Base-by-base conservation (phyloP, 2,888 invertebrate genomes). In the Elmis aenea region DNA sequence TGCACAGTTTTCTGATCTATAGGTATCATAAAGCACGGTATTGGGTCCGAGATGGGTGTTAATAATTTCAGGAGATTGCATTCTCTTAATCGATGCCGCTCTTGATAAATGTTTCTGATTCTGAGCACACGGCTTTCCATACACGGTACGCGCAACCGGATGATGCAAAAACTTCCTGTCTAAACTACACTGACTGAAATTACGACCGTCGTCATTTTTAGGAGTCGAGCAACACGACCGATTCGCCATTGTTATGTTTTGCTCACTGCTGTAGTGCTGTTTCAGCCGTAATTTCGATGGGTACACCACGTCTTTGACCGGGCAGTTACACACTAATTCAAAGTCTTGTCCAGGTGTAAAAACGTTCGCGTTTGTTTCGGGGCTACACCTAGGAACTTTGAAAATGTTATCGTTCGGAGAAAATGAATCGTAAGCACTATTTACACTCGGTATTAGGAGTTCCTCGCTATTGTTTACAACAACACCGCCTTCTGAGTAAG, bases 181-280 rank as follows among this genome's bases (percentile, higher is more conserved):
- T 54, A 74, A 54, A 48, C 72, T 71, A 50, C 67, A 71, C 46
- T 72, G 70, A 45, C 56, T 62, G 38, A 56, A 52, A 48, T 59
- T 60, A 9, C 54, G 51, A 42, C 45, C 50, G 22, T 51, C 50
- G 31, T 60, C 64, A 34, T 63, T 48, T 46, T 62, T 62, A 14
- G 65, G 61, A 40, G 59, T 58, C 15, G 61, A 41, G 25, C 36
- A 45, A 22, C 45, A 41, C 15, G 41, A 45, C 28, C 35, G 28
- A 37, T 53, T 49, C 9, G 51, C 46, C 14, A 46, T 29, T 16
- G 42, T 44, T 25, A 60, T 55, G 34, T 61, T 59, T 35, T 60
- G 59, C 24, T 61, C 61, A 40, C 57, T 62, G 28, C 50, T 52
- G 38, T 51, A 56, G 24, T 50, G 46, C 42, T 51, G 52, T 26